Evolutionary conservation across 1,140 invertebrate species (phyloP).

Genomic region (Drosophila navojoa): DNA sequence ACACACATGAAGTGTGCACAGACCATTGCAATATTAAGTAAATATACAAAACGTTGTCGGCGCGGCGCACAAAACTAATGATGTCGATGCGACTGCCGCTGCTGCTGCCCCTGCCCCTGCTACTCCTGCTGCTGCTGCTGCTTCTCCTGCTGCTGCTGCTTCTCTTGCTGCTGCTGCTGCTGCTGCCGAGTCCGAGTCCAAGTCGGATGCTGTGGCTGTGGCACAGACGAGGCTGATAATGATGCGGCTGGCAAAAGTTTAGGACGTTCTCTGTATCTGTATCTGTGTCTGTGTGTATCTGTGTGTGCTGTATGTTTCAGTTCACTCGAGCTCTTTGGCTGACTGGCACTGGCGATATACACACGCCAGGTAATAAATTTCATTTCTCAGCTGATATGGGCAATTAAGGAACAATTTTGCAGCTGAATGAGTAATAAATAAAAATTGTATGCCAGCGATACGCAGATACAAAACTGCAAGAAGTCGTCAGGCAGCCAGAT

Average conservation of each 20-base stretch:
- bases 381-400: slow-evolving; percentile 83
- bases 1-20: slow-evolving; percentile 26
- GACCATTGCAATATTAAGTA: slow-evolving; percentile 80
- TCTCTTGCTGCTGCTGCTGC: neutral
- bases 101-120: slow-evolving; percentile 43
- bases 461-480: slow-evolving; percentile 81
- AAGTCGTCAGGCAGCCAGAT: slow-evolving; percentile 70
- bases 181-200: neutral
- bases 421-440: slow-evolving; percentile 84
- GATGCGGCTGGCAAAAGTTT: slow-evolving; percentile 22
- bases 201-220: slow-evolving; percentile 7
- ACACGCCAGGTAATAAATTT: slow-evolving; percentile 84
- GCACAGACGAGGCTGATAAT: slow-evolving; percentile 28
- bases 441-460: slow-evolving; percentile 81
- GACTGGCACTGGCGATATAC: slow-evolving; percentile 68
- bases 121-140: slow-evolving; percentile 36
- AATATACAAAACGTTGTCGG: slow-evolving; percentile 82
- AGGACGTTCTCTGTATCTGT: slow-evolving; percentile 1
- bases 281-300: neutral
- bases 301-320: slow-evolving; percentile 6
- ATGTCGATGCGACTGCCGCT: slow-evolving; percentile 67
- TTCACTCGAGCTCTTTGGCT: slow-evolving; percentile 40
- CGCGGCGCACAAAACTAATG: slow-evolving; percentile 81
- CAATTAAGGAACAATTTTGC: slow-evolving; percentile 84
- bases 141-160: slow-evolving; percentile 18